A percentile compares a stretch with the other conserved stretches of the same genome.
Evolutionary conservation across 2,797 vertebrate species (phyloP).

Genomic region (Heliangelus exortis): DNA sequence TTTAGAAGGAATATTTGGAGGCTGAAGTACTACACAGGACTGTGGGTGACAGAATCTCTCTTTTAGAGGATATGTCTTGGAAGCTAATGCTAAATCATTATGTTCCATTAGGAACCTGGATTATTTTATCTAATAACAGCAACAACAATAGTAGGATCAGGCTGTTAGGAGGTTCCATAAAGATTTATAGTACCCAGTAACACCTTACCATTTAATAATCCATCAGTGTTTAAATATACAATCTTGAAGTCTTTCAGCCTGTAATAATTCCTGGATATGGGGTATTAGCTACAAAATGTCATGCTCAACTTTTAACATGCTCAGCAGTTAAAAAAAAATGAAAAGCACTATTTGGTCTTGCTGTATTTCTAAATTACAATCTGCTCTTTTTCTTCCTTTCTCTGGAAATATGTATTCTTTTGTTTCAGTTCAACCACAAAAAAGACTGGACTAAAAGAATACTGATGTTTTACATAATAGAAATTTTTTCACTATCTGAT

Average conservation of each 20-base stretch:
- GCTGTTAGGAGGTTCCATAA: not conserved
- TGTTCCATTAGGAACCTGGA: not conserved
- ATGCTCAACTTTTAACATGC: not conserved
- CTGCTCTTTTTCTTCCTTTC: constrained; percentile 20
- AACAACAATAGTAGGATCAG: not conserved
- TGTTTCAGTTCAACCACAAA: constrained; percentile 62
- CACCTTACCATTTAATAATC: not conserved
- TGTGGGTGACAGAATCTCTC: not conserved
- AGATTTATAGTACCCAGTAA: not conserved
- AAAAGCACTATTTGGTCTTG: not conserved
- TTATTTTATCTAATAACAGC: not conserved
- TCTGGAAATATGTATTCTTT: constrained; percentile 55
- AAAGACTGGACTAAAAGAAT: constrained; percentile 34
- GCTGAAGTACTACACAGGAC: not conserved
- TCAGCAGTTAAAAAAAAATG: not conserved
- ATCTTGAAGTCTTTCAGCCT: not conserved
- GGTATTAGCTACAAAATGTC: not conserved
- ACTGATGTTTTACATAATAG: constrained; percentile 52
- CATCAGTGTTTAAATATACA: not conserved
- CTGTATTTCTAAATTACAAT: constrained; percentile 40
- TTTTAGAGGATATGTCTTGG: not conserved
- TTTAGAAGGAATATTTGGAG: not conserved
- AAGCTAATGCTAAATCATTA: not conserved
- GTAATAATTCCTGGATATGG: not conserved
- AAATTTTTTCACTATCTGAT: constrained; percentile 50